Percentiles rank a stretch among this genome's conserved stretches.
These are phyloP conservation scores for Muscidifurax raptorellus DNA, from an alignment of 1,140 invertebrate genomes.

Conservation along the genomic window DNA sequence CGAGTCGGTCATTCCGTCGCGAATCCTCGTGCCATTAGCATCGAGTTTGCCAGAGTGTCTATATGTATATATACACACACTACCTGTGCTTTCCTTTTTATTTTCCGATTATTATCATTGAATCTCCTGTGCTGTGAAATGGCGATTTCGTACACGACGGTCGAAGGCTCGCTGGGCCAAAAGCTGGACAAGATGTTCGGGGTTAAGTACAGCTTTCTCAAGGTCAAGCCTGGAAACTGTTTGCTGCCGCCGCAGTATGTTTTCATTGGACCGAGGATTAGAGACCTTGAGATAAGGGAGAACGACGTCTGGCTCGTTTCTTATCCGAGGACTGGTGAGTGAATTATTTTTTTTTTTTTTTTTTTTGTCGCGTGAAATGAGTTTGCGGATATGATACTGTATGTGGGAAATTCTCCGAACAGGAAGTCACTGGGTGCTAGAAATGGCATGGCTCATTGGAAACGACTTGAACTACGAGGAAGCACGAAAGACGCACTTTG, in stretches of 20 bases:
- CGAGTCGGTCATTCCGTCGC: conserved; percentile 28
- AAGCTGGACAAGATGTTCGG: conserved; percentile 82
- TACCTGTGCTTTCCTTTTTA: background rate
- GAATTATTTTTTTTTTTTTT: conserved; percentile 30
- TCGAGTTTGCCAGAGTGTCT: background rate
- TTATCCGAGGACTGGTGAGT: conserved; percentile 86
- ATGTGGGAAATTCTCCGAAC: background rate
- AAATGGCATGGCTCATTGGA: conserved; percentile 91
- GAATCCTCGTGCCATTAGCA: conserved; percentile 10
- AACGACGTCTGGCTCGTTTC: conserved; percentile 89
- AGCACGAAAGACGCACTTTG: conserved; percentile 81
- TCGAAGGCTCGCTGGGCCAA: conserved; percentile 78
- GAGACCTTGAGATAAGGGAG: conserved; percentile 80
- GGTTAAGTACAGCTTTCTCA: conserved; percentile 81
- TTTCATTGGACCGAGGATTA: conserved; percentile 81
- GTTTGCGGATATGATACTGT: background rate
- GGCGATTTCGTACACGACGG: conserved; percentile 67
- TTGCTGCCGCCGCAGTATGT: conserved; percentile 82
- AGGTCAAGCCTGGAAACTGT: conserved; percentile 81
- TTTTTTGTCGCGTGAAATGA: background rate
- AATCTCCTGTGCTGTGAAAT: background rate
- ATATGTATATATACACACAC: background rate
- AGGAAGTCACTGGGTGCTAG: conserved; percentile 93
- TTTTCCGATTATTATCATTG: background rate
- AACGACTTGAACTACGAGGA: conserved; percentile 86